Evolutionary conservation across 1,140 invertebrate genomes (phyloP).

Genomic region (Calosoma granatense): DNA sequence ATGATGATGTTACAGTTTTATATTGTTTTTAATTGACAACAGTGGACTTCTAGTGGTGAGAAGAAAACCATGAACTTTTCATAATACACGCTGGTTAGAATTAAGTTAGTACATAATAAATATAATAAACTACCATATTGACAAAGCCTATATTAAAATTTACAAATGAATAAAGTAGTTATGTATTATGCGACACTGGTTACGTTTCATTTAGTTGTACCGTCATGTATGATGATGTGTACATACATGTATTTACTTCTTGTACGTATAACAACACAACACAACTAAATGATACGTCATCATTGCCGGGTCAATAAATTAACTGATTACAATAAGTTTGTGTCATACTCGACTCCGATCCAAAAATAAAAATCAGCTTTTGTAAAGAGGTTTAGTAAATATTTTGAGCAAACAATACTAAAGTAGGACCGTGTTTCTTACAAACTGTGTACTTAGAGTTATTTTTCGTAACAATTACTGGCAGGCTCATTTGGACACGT

Average conservation of each 20-base stretch:
- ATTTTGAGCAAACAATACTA: not conserved
- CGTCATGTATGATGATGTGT: no score
- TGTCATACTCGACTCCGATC: slow-evolving; percentile 7
- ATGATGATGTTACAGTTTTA: not conserved
- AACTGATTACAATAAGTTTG: slow-evolving; percentile 8
- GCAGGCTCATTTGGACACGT: not conserved
- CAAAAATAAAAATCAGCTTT: slow-evolving; percentile 8
- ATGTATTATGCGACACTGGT: no score
- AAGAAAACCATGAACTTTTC: not conserved
- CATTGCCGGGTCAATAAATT: no score
- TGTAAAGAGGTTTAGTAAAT: slow-evolving; percentile 6
- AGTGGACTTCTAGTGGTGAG: not conserved
- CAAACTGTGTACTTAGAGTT: not conserved
- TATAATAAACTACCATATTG: not conserved
- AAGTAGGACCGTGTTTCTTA: slow-evolving; percentile 2
- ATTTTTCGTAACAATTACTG: not conserved
- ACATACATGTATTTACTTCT: no score
- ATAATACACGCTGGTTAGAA: not conserved
- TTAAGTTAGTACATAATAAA: not conserved
- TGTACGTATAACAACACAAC: no score
- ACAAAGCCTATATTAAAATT: slow-evolving; percentile 5
- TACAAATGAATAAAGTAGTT: no score
- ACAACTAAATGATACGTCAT: no score
- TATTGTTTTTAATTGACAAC: not conserved
- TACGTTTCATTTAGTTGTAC: not conserved